A percentile compares a stretch with the other conserved stretches of the same genome.
phyloP scores from a whole-genome alignment of 2,113 vertebrate species.

The Brevimyrus niger region DNA sequence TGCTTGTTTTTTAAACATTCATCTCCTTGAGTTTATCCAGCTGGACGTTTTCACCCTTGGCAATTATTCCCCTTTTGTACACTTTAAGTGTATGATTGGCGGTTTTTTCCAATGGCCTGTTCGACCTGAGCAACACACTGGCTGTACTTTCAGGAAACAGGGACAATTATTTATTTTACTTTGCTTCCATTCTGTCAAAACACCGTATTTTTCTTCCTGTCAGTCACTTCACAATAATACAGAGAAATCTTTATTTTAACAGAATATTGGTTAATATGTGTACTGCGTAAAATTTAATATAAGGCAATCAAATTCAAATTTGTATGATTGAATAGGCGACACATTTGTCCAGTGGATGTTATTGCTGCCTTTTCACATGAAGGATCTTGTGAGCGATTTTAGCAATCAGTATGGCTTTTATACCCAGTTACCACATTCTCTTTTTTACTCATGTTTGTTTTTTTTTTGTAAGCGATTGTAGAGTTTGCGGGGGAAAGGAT shows the following conservation, averaged over 20 bases:
- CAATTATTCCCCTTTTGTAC: conserved; percentile 14
- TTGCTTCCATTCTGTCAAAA: conserved; percentile 22
- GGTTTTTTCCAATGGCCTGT: conserved; percentile 20
- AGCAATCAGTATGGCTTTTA: neutral
- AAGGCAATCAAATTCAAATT: neutral
- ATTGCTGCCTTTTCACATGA: neutral
- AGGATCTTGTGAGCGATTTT: neutral
- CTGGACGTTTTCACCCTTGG: conserved; percentile 45
- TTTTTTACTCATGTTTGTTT: neutral
- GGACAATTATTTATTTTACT: conserved; percentile 31
- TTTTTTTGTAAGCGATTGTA: neutral
- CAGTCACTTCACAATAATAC: conserved; percentile 14
- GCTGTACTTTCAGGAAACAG: conserved; percentile 33
- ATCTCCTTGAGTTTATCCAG: conserved; percentile 52
- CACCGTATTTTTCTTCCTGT: conserved; percentile 15
- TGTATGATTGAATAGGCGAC: neutral
- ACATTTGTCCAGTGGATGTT: neutral
- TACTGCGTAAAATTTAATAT: neutral
- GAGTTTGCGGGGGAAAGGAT: neutral
- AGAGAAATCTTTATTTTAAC: neutral
- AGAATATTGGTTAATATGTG: neutral
- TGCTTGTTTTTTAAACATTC: conserved; percentile 54
- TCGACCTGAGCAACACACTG: conserved; percentile 17
- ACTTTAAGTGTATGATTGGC: conserved; percentile 17
- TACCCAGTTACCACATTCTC: neutral